Evolutionary conservation across 92 coral and sea anemone species (phyloP).

Genomic region (Isaurus tuberculatus): DNA sequence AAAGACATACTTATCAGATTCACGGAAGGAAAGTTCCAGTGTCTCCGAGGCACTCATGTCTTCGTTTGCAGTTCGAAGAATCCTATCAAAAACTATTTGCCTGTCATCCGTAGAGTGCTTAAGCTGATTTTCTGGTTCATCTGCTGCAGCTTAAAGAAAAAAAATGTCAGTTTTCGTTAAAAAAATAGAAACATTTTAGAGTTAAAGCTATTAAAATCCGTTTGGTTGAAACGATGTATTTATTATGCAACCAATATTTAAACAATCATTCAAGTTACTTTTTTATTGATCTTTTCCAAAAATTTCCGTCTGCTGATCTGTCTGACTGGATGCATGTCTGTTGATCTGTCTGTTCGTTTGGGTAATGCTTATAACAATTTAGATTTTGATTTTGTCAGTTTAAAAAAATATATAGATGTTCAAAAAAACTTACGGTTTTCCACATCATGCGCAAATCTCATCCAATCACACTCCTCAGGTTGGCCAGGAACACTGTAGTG

Average conservation of each 20-base stretch:
- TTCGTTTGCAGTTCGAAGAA: conserved; percentile 11
- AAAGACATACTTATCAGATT: conserved; percentile 2
- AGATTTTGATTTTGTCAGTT: no score
- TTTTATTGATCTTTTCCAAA: no score
- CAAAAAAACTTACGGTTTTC: conserved; percentile 8
- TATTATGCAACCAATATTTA: no score
- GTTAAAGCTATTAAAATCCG: neutral
- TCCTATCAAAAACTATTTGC: neutral
- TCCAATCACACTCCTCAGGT: conserved; percentile 30
- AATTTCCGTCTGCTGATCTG: no score
- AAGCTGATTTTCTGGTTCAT: neutral
- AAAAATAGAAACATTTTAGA: neutral
- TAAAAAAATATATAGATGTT: neutral
- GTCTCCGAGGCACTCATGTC: neutral
- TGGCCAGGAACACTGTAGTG: neutral
- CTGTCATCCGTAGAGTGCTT: neutral
- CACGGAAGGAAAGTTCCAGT: neutral
- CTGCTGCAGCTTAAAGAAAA: neutral
- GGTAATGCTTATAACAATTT: neutral
- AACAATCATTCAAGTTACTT: no score
- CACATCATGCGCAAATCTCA: conserved; percentile 18
- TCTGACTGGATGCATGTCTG: no score
- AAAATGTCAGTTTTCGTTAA: neutral
- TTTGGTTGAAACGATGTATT: no score
- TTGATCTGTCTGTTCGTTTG: neutral